phyloP scores from a whole-genome alignment of 2,888 invertebrate genomes.

The Troides helena region DNA sequence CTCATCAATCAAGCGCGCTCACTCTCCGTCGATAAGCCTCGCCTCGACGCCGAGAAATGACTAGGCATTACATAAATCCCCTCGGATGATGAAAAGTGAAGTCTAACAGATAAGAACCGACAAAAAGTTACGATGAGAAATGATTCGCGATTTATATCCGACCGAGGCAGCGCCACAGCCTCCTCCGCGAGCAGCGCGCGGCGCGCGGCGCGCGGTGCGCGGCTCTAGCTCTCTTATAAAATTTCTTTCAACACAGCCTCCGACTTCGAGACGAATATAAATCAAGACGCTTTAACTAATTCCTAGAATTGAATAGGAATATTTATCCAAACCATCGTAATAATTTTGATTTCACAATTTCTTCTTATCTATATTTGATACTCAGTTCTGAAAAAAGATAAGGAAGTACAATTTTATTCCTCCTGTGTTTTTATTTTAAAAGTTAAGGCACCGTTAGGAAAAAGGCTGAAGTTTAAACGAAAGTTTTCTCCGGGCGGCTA shows the following conservation, averaged over 20 bases:
- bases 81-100: constrained; percentile 82
- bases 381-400: not conserved
- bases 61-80: constrained; percentile 82
- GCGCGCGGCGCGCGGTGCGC: constrained; percentile 38
- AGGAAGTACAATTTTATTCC: constrained; percentile 7
- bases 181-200: constrained; percentile 37
- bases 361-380: not conserved
- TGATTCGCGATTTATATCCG: constrained; percentile 81
- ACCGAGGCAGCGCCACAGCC: constrained; percentile 58
- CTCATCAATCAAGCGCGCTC: constrained; percentile 80
- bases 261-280: constrained; percentile 37
- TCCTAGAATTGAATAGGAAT: constrained; percentile 16
- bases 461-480: constrained; percentile 71
- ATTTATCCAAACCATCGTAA: constrained; percentile 21
- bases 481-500: constrained; percentile 76
- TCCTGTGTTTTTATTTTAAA: constrained; percentile 34
- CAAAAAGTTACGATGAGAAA: constrained; percentile 82
- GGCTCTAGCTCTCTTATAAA: constrained; percentile 33
- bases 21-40: constrained; percentile 77
- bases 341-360: not conserved
- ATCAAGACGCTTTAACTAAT: constrained; percentile 35
- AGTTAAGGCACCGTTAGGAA: constrained; percentile 43
- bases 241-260: constrained; percentile 23
- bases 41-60: constrained; percentile 81
- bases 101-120: constrained; percentile 82